phyloP scores from a whole-genome alignment of 1,140 invertebrate genomes.

The Diuraphis noxia region DNA sequence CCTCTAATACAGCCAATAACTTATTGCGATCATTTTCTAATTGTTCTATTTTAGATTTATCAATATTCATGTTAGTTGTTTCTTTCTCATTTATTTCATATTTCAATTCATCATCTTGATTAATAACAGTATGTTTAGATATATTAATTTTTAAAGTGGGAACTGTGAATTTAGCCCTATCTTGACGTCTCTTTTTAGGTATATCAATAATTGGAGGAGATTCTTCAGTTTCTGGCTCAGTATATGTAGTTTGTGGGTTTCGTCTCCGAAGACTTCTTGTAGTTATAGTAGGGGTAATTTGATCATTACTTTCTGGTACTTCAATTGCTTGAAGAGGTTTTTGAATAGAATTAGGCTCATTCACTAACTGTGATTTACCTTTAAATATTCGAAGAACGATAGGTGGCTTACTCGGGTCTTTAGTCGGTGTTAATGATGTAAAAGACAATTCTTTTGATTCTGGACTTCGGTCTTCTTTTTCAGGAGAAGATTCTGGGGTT shows the following conservation, averaged over 20 bases:
- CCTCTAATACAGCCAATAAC: conserved; percentile 56
- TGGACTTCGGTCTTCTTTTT: conserved; percentile 46
- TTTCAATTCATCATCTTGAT: background rate
- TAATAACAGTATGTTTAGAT: conserved; percentile 35
- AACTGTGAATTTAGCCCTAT: conserved; percentile 40
- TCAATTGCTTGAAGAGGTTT: conserved; percentile 48
- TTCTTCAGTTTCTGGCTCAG: conserved; percentile 55
- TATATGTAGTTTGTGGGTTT: conserved; percentile 48
- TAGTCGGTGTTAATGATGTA: conserved; percentile 55
- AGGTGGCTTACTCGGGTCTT: conserved; percentile 66
- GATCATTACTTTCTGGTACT: conserved; percentile 44
- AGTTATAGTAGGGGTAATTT: conserved; percentile 54
- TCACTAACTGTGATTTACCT: conserved; percentile 63
- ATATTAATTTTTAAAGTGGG: conserved; percentile 49
- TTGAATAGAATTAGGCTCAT: conserved; percentile 44
- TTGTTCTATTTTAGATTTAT: conserved; percentile 44
- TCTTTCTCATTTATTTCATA: conserved; percentile 24
- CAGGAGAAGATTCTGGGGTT: conserved; percentile 55
- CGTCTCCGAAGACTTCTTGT: conserved; percentile 50
- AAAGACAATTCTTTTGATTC: conserved; percentile 36
- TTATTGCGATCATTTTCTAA: conserved; percentile 55
- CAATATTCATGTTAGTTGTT: background rate
- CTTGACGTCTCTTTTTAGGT: conserved; percentile 43
- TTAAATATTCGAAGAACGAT: conserved; percentile 71
- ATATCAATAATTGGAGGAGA: conserved; percentile 45